A percentile compares a stretch with the other conserved stretches of the same genome.
Evolutionary conservation across 1,140 invertebrate genomes (phyloP).

Genomic region (Lutraria rhynchaena): DNA sequence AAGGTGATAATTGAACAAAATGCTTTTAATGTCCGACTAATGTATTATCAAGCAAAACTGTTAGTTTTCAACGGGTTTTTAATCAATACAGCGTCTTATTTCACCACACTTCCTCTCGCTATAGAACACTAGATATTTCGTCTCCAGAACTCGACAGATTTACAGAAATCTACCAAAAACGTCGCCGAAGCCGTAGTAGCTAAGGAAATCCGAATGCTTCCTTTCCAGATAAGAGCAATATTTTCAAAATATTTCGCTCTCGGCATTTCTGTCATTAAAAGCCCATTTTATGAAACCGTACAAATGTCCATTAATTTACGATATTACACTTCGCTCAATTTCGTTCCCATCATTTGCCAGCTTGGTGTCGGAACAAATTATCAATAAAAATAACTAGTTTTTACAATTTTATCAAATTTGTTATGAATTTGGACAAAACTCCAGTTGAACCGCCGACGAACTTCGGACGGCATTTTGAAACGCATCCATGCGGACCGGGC

Average conservation of each 20-base stretch:
- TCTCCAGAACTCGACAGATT: no score
- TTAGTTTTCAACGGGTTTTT: no score
- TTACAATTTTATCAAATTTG: constrained; percentile 2
- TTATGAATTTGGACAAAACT: constrained; percentile 58
- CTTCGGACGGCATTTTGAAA: constrained; percentile 31
- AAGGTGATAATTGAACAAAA: no score
- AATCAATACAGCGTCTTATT: no score
- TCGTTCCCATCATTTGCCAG: constrained; percentile 45
- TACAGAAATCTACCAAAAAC: no score
- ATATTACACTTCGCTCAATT: constrained; percentile 57
- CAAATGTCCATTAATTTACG: constrained; percentile 37
- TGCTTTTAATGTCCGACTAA: no score
- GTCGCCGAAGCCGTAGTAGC: no score
- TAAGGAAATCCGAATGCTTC: no score
- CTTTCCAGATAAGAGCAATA: not conserved
- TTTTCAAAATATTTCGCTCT: not conserved
- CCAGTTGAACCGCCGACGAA: not conserved
- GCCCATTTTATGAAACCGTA: constrained; percentile 48
- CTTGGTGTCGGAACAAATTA: constrained; percentile 55
- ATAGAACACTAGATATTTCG: no score
- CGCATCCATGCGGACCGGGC: not conserved
- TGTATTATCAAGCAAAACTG: no score
- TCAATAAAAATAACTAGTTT: constrained; percentile 41
- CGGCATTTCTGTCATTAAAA: constrained; percentile 34
- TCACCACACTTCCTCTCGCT: no score